Evolutionary conservation across 2,888 invertebrate genomes (phyloP).

Genomic region (Arge pagana): DNA sequence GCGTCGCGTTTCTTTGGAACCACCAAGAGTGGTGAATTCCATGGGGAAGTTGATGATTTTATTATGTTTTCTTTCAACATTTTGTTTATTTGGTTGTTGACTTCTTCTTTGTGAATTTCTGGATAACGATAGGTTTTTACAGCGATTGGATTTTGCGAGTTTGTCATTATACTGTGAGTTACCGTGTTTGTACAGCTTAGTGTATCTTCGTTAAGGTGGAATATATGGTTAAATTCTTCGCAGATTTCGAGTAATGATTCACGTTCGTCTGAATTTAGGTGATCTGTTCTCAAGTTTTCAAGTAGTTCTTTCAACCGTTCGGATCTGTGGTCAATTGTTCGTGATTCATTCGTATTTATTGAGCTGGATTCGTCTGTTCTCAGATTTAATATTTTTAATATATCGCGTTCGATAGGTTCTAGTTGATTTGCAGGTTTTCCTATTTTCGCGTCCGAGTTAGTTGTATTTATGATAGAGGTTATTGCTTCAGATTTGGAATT

Average conservation of each 20-base stretch:
- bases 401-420: neutral
- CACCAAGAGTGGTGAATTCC: constrained; percentile 26
- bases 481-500: constrained; percentile 11
- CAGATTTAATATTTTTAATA: constrained; percentile 10
- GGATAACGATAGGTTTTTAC: constrained; percentile 13
- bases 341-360: constrained; percentile 18
- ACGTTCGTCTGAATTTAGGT: constrained; percentile 27
- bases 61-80: constrained; percentile 14
- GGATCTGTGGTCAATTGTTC: constrained; percentile 7
- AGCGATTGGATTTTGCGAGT: constrained; percentile 6
- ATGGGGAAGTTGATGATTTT: constrained; percentile 10
- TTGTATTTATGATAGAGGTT: constrained; percentile 14
- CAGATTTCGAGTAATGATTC: constrained; percentile 17
- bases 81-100: constrained; percentile 1
- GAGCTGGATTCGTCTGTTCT: constrained; percentile 24
- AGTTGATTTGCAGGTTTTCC: neutral
- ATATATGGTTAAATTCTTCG: constrained; percentile 19
- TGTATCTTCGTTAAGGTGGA: constrained; percentile 20
- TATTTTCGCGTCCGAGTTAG: neutral
- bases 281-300: constrained; percentile 26
- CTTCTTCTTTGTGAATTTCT: neutral
- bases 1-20: constrained; percentile 25
- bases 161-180: constrained; percentile 14
- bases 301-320: constrained; percentile 27
- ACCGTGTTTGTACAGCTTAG: constrained; percentile 7